Evolutionary conservation across 2,113 vertebrate species (phyloP), one percentile per base, ranked within the genome.

Genomic region (Melanocharis versteri): DNA sequence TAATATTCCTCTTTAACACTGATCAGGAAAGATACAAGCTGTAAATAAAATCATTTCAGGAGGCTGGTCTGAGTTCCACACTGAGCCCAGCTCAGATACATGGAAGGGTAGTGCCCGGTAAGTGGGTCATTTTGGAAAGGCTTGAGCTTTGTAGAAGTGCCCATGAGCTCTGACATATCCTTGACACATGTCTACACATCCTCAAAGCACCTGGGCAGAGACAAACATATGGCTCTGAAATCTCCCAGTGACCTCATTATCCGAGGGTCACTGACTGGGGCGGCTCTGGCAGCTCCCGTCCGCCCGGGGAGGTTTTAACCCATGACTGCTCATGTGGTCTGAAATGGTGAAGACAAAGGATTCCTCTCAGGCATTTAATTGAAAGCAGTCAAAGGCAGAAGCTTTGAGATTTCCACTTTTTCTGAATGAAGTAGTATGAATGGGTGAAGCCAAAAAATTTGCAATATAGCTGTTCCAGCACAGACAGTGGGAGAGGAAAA

Each of bases 161-260:
- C 85, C 69, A 12, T 92, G 92, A 95, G 96, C 80, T 96, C 61
- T 95, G 88, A 92, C 93, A 90, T 95, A 92, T 90, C 76, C 76
- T 97, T 96, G 96, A 90, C 86, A 93, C 86, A 89, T 79, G 92
- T 96, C 93, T 89, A 96, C 92, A 97, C 93, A 96, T 93, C 93
- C 96, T 95, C 72, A 86, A 68, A 94, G 89, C 94, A 96, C 94
- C 94, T 95, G 80, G 86, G 17, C 65, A 93, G 76, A 86, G 69
- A 53, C 92, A 95, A 93, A 87, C 88, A 95, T 64, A 89, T 61
- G 92, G 83, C 77, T 90, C 90, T 92, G 73, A 90, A 96, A 94
- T 92, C 86, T 96, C 61, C 18, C 61, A 0, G 3, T 81, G 92
- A 94, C 96, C 92, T 92, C 96, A 93, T 96, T 96, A 94, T 72